Conservation (phyloP, 2,888 invertebrate genomes). For the Pyrrhia umbra region DNA sequence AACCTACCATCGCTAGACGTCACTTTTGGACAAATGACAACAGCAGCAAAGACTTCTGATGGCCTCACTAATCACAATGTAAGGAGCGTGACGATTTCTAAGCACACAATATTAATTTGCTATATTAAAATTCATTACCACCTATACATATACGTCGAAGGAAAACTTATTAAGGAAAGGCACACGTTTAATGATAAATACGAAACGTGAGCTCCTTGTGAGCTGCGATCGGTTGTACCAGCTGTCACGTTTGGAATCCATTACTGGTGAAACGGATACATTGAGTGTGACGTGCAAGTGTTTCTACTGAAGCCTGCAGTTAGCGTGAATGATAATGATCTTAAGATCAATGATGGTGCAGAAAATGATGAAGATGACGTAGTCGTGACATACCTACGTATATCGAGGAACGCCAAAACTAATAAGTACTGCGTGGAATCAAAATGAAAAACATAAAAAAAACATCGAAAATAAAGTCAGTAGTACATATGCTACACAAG, state of each 20-base stretch:
- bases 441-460: too few species aligned
- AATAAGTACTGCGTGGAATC: too few species aligned
- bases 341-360: not conserved
- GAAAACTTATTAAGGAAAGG: conserved; percentile 48
- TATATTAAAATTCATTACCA: conserved; percentile 31
- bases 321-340: not conserved
- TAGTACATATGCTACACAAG: too few species aligned
- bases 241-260: conserved; percentile 55
- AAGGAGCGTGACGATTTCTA: conserved; percentile 27
- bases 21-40: not conserved
- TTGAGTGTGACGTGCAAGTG: conserved; percentile 21
- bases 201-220: conserved; percentile 55
- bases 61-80: not conserved
- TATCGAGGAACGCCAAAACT: too few species aligned
- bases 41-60: not conserved
- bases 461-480: too few species aligned
- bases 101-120: conserved; percentile 3
- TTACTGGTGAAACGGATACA: conserved; percentile 45
- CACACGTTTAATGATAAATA: conserved; percentile 53
- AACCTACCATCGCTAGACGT: not conserved
- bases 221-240: conserved; percentile 22
- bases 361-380: not conserved
- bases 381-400: not conserved
- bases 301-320: not conserved
- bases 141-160: conserved; percentile 33